phyloP scores from a whole-genome alignment of 2,113 vertebrate genomes.

The Actinemys pallida region DNA sequence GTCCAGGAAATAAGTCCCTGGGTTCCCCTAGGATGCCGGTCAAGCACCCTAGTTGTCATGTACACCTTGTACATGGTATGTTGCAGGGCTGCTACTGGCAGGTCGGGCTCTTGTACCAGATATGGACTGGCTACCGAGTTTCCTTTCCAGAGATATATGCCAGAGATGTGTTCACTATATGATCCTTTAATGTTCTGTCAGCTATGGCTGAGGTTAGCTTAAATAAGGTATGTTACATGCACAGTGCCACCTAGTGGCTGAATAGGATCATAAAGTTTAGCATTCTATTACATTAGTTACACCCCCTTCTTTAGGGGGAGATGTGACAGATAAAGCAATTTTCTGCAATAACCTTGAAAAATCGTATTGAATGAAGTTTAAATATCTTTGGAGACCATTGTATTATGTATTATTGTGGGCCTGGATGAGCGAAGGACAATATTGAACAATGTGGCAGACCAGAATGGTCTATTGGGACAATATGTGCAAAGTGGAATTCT shows the following conservation, averaged over 20 bases:
- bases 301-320: not conserved
- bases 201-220: not conserved
- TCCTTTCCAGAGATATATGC: not conserved
- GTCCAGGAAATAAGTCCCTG: not conserved
- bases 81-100: not conserved
- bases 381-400: not conserved
- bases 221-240: not conserved
- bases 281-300: not conserved
- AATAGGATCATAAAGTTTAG: not conserved
- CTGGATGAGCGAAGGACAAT: not conserved
- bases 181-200: not conserved
- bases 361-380: not conserved
- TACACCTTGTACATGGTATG: not conserved
- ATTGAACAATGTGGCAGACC: not conserved
- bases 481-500: not conserved
- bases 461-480: not conserved
- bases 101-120: not conserved
- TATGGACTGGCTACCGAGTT: not conserved
- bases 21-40: not conserved
- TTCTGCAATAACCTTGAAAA: not conserved
- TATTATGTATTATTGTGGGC: not conserved
- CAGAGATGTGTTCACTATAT: not conserved
- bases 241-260: not conserved
- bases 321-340: not conserved
- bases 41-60: not conserved